These are phyloP conservation scores for Drosophila conformis DNA, from an alignment of 2,888 invertebrate species.

Conservation along the genomic window DNA sequence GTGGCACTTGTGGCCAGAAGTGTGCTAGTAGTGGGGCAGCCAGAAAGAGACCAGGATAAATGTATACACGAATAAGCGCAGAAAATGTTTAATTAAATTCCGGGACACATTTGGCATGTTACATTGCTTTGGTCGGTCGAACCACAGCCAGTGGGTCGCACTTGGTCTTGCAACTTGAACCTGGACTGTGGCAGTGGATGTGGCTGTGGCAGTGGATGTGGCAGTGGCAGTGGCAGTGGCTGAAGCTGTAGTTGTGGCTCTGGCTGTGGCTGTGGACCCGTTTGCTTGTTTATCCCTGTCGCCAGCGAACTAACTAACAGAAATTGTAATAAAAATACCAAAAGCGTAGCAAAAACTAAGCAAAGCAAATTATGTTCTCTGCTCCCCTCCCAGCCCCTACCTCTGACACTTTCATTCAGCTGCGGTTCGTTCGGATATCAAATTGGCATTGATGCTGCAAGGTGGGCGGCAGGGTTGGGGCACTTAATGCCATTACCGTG, in stretches of 20 bases:
- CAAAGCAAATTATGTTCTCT: conserved; percentile 74
- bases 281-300: conserved; percentile 48
- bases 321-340: conserved; percentile 80
- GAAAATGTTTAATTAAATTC: conserved; percentile 82
- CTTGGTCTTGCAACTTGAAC: neutral
- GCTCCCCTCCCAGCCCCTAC: neutral
- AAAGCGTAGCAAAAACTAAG: conserved; percentile 78
- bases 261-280: neutral
- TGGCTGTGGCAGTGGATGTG: neutral
- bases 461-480: neutral
- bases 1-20: conserved; percentile 6
- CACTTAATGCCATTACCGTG: conserved; percentile 13
- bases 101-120: conserved; percentile 82
- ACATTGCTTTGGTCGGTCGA: conserved; percentile 68
- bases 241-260: neutral
- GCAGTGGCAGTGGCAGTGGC: neutral
- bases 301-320: conserved; percentile 64
- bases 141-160: conserved; percentile 58
- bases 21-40: conserved; percentile 3
- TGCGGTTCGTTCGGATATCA: conserved; percentile 41
- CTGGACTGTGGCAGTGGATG: neutral
- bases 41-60: conserved; percentile 35
- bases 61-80: conserved; percentile 78
- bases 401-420: conserved; percentile 50
- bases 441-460: conserved; percentile 36